phyloP scores from a whole-genome alignment of 2,113 vertebrate species.

The Kryptolebias marmoratus region DNA sequence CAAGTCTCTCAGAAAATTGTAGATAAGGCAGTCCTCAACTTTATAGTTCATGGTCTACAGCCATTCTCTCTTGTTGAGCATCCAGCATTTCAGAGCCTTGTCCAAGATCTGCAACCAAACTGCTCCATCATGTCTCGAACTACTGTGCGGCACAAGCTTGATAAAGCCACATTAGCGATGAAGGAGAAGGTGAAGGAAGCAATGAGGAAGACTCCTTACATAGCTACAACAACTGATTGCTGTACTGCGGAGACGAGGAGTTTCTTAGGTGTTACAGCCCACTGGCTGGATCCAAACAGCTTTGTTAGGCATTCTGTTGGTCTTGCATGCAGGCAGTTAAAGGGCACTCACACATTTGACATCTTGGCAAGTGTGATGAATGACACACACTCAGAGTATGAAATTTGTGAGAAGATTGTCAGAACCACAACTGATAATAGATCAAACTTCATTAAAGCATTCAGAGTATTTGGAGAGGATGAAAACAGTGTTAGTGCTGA shows the following conservation, averaged over 20 bases:
- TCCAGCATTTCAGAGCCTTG: neutral
- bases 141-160: too few species aligned
- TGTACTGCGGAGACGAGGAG: too few species aligned
- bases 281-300: constrained; percentile 1
- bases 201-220: too few species aligned
- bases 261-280: neutral
- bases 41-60: neutral
- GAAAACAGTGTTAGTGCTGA: too few species aligned
- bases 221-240: too few species aligned
- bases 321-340: constrained; percentile 12
- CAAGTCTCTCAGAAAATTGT: neutral
- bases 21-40: neutral
- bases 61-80: neutral
- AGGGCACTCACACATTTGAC: constrained; percentile 6
- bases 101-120: neutral
- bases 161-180: too few species aligned
- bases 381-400: neutral
- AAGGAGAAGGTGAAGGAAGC: too few species aligned
- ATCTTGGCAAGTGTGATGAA: neutral
- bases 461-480: too few species aligned
- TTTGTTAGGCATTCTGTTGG: constrained; percentile 13
- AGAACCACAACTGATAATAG: too few species aligned
- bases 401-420: neutral
- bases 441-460: too few species aligned
- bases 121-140: constrained; percentile 1